Evolutionary conservation across 2,113 vertebrate species (phyloP), one percentile per base, ranked within the genome.

Genomic region (Ploceus nigricollis): DNA sequence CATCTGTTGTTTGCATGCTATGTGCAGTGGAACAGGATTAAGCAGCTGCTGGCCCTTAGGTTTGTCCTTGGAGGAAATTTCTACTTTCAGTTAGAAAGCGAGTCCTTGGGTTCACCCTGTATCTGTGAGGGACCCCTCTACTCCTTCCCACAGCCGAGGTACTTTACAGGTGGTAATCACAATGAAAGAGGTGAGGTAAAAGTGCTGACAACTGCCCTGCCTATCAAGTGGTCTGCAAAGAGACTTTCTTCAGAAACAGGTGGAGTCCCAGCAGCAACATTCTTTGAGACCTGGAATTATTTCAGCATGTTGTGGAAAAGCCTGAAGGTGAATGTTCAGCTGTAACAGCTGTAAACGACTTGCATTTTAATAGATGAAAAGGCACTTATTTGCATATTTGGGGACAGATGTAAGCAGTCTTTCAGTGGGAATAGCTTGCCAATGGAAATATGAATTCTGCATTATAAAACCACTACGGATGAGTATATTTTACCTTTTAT

Each of bases 401-500:
- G 33, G 53, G 37, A 82, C n/a, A 93, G 65, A 84, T 69, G 88
- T 79, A 89, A 92, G 86, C 44, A 90, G 65, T 39, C 68, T 73
- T 92, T 95, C 75, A 84, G 61, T 33, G 85, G 78, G 72, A 96
- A 83, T 47, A 89, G 40, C 35, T 91, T 89, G 71, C 25, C 82
- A 92, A 93, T 90, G 89, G 69, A 96, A 94, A 79, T 44, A 88
- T 33, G 77, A 80, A 73, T 93, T 91, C 81, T 84, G 76, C 53
- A 76, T 78, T 76, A 48, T 40, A 91, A 91, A 42, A 77, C n/a
- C 40, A 56, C 57, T 77, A 37, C 31, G 51, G 37, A 79, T 81
- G 31, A 93, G 42, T 48, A 9, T 83, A 87, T 70, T 79, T 98
- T 97, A 99, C 99, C 99, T 99, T 97, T 98, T 98, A 96, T 98